Conservation (phyloP, 2,888 invertebrate species). For the Plemyria rubiginata region DNA sequence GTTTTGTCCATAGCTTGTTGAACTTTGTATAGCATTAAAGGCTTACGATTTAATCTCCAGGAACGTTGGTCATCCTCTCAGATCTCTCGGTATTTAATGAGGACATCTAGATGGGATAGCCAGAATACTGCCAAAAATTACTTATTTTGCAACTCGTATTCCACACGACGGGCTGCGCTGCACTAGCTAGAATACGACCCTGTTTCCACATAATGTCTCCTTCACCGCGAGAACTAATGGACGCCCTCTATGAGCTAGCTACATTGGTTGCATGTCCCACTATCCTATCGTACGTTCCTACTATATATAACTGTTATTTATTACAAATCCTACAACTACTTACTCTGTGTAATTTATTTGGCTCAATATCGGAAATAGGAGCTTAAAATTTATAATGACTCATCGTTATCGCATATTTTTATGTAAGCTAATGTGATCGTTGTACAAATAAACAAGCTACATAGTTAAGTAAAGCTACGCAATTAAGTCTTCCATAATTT, state of each 20-base stretch:
- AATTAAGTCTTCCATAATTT: constrained; percentile 1
- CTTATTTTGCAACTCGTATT: too few species aligned
- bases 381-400: background rate
- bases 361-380: background rate
- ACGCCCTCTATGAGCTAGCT: background rate
- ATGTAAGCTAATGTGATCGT: background rate
- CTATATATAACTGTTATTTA: background rate
- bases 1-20: too few species aligned
- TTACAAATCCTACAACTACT: background rate
- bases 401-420: background rate
- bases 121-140: too few species aligned
- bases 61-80: too few species aligned
- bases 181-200: too few species aligned
- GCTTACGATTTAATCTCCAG: too few species aligned
- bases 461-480: constrained; percentile 8
- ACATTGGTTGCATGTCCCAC: background rate
- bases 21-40: too few species aligned
- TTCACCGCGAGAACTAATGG: background rate
- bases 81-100: too few species aligned
- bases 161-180: too few species aligned
- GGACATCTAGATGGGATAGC: too few species aligned
- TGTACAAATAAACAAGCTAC: constrained; percentile 3
- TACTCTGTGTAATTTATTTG: background rate
- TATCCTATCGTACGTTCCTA: background rate
- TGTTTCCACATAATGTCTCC: too few species aligned